Conservation (phyloP, 2,888 invertebrate species). For the Clusia tigrina region DNA sequence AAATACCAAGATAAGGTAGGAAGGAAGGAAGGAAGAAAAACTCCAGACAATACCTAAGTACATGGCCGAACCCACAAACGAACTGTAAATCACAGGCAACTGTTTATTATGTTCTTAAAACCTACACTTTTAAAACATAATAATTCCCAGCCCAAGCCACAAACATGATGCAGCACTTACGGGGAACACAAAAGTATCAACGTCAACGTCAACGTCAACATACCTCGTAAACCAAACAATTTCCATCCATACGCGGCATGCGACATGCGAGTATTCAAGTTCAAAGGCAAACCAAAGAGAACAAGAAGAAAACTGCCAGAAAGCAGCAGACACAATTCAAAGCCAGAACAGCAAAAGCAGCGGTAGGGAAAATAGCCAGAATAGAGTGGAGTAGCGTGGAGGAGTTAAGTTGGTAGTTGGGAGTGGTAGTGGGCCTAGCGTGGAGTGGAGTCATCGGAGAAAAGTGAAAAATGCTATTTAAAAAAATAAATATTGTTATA, state of each 20-base stretch:
- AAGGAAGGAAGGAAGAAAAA: too few relatives aligned
- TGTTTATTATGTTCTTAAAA: too few relatives aligned
- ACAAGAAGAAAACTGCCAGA: neutral
- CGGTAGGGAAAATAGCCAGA: neutral
- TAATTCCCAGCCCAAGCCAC: too few relatives aligned
- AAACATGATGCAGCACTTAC: constrained; percentile 6
- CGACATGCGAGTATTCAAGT: constrained; percentile 28
- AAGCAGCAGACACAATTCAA: neutral
- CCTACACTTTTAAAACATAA: too few relatives aligned
- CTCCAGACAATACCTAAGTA: too few relatives aligned
- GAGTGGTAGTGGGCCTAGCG: neutral
- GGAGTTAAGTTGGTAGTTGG: neutral
- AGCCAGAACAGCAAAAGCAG: neutral
- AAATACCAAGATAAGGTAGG: too few relatives aligned
- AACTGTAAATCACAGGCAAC: too few relatives aligned
- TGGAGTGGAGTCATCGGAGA: neutral
- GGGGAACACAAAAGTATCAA: constrained; percentile 3
- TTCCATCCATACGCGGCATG: too few relatives aligned
- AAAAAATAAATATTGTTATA: too few relatives aligned
- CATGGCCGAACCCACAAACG: too few relatives aligned
- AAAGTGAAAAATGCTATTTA: constrained; percentile 7
- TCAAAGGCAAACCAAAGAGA: constrained; percentile 17
- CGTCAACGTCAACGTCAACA: too few relatives aligned
- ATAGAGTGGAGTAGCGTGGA: neutral
- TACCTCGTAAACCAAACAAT: constrained; percentile 21